Evolutionary conservation across 2,113 vertebrate genomes (phyloP).

Genomic region (Pomatostomus ruficeps): DNA sequence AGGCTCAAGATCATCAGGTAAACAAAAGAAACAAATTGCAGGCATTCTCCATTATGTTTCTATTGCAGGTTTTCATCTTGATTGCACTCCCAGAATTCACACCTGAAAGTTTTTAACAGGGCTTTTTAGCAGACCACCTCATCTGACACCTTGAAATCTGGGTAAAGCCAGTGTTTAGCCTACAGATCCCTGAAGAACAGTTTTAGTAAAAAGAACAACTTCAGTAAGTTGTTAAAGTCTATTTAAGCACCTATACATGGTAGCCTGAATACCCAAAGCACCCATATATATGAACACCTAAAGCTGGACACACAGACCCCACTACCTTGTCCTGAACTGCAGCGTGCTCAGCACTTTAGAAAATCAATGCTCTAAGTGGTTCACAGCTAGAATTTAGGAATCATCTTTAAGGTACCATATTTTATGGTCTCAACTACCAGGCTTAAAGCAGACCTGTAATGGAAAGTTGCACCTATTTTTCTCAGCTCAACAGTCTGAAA

Average conservation of each 20-base stretch:
- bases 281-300: not conserved
- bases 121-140: not conserved
- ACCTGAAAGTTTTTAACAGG: not conserved
- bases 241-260: not conserved
- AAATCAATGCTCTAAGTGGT: not conserved
- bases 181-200: not conserved
- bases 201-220: not conserved
- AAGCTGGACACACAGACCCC: not conserved
- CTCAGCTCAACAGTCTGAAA: not conserved
- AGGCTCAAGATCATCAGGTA: not conserved
- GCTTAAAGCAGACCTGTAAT: constrained; percentile 5
- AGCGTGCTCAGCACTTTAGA: not conserved
- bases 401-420: not conserved
- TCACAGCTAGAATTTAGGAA: not conserved
- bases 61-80: not conserved
- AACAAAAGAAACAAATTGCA: not conserved
- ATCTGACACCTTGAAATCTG: not conserved
- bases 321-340: not conserved
- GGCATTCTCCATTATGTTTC: not conserved
- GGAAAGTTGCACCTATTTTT: constrained; percentile 10
- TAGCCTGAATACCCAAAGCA: not conserved
- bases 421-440: not conserved
- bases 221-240: not conserved
- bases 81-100: not conserved
- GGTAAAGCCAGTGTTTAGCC: not conserved